phyloP scores from a whole-genome alignment of 2,797 vertebrate genomes.

The Coregonus suidteri region DNA sequence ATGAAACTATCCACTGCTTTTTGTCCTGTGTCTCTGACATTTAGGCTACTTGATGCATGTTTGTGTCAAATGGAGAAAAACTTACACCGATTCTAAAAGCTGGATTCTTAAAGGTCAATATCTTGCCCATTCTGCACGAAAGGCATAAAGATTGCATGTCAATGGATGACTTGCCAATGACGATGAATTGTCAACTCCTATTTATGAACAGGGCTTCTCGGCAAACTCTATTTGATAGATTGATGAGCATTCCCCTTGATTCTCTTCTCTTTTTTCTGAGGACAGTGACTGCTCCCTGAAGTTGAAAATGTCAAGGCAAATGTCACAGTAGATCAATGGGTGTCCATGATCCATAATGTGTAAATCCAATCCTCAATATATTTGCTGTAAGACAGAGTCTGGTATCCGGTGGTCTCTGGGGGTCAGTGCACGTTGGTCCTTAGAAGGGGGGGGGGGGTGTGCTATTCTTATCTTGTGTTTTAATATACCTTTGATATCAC shows the following conservation, averaged over 20 bases:
- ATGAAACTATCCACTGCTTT: conserved; percentile 4
- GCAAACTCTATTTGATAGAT: background rate
- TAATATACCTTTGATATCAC: no score
- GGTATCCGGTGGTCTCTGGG: background rate
- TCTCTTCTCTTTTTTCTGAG: background rate
- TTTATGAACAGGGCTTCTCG: background rate
- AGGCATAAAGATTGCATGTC: background rate
- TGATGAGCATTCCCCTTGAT: background rate
- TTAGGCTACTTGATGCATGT: background rate
- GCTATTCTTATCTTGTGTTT: no score
- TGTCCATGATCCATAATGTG: conserved; percentile 13
- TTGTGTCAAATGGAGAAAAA: background rate
- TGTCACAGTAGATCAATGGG: conserved; percentile 51
- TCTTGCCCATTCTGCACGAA: background rate
- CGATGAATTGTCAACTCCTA: conserved; percentile 12
- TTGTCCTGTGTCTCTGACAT: background rate
- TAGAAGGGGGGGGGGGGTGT: background rate
- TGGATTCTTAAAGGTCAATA: conserved; percentile 3
- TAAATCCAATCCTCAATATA: conserved; percentile 24
- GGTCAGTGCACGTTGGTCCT: no score
- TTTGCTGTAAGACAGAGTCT: background rate
- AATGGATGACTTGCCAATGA: conserved; percentile 7
- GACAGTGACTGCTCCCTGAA: conserved; percentile 30
- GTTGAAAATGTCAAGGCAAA: conserved; percentile 56
- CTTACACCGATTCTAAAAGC: background rate